Conservation (phyloP, 2,797 vertebrate genomes). For the Lepilemur septentrionalis region DNA sequence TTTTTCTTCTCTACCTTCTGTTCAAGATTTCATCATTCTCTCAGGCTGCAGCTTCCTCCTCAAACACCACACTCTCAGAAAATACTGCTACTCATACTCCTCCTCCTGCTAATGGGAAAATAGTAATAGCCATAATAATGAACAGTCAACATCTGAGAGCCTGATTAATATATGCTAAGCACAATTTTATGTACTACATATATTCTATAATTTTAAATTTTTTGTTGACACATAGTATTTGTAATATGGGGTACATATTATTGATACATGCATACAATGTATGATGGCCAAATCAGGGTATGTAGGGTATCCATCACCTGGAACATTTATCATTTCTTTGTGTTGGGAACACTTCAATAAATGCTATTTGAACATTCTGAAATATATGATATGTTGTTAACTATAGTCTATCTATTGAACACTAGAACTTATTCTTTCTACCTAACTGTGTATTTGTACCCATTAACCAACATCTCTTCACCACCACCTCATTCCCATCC, state of each 20-base stretch:
- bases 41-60: neutral
- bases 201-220: neutral
- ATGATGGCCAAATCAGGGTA: neutral
- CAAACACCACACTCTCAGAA: neutral
- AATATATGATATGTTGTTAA: neutral
- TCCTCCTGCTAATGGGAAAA: neutral
- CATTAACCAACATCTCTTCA: neutral
- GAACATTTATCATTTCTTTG: neutral
- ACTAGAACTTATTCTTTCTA: neutral
- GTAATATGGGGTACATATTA: neutral
- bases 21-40: neutral
- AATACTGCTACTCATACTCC: too few species aligned
- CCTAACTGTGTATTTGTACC: neutral
- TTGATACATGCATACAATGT: neutral
- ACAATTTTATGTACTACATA: neutral
- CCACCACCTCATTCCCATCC: neutral
- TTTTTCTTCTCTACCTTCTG: too few species aligned
- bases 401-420: neutral
- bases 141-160: neutral
- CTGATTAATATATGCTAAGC: neutral
- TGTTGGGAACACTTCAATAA: neutral
- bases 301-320: neutral
- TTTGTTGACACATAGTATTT: neutral
- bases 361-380: neutral
- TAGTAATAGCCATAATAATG: neutral